Conservation (phyloP, 2,113 vertebrate genomes). For the Desmodus rotundus region DNA sequence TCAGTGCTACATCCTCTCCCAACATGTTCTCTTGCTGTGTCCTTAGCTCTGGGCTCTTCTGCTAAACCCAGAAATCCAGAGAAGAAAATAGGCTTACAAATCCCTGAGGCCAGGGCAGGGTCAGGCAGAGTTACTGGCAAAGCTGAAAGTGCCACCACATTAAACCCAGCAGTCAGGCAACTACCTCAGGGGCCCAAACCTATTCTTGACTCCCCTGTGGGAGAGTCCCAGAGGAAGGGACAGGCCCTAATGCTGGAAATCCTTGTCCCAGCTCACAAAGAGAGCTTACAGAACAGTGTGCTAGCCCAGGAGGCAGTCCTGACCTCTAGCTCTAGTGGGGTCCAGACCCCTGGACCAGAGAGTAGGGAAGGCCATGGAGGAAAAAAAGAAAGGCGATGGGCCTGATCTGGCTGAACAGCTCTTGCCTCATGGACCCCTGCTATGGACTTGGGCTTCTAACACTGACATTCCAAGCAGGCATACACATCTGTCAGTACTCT, state of each 20-base stretch:
- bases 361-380: background rate
- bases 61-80: background rate
- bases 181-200: background rate
- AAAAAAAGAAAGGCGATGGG: background rate
- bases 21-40: background rate
- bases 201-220: background rate
- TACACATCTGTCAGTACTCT: background rate
- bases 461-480: background rate
- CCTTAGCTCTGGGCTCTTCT: background rate
- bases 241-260: background rate
- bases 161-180: background rate
- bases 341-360: background rate
- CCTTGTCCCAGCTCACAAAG: background rate
- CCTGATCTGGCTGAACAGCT: background rate
- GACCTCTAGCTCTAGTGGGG: background rate
- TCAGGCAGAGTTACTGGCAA: background rate
- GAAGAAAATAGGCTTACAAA: background rate
- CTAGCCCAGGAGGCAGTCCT: background rate
- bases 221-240: background rate
- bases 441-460: background rate
- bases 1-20: background rate
- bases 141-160: background rate
- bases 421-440: background rate
- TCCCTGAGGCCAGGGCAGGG: background rate
- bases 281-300: background rate